Base-by-base conservation (phyloP, 1,140 invertebrate species). In the Tenebrio molitor region DNA sequence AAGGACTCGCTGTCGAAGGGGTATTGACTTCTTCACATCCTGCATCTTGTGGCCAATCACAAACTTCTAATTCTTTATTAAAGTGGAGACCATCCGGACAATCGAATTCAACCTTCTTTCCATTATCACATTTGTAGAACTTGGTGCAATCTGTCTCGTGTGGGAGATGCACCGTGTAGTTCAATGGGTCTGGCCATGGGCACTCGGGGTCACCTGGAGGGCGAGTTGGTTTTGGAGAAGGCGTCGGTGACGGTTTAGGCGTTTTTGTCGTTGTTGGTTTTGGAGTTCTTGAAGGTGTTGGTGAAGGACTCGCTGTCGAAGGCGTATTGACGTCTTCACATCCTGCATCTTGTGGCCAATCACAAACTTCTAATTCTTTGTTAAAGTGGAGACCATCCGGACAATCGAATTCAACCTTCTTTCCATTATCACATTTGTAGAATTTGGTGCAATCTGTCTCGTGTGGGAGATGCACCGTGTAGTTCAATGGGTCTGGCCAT, bases 51-150 rank as follows among this genome's bases (percentile, higher is more conserved):
- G 74, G 71, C 70, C 71, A 76, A 68, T 76, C 75, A 67, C 75
- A 76, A 33, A 62, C 53, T 62, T 62, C 12, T 12, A 62, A 62
- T 25, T 25, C 53, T 39, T 77, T 71, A 76, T 90, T 87, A 69
- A 89, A 91, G 33, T 84, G 76, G 0, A 87, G 74, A 1, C 77
- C 80, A 0, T 70, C 62, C 0, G 84, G 78, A 74, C 90, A 91
- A 0, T 72, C 14, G 33, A 85, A 81, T 19, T 83, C 73, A 2
- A 85, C 76, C 33, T 86, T 84, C 4, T 78, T 29, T 0, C 87
- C 87, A 39, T 86, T 78, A 16, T 77, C 76, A 68, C 89, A 90
- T 71, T 84, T 84, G 79, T 85, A 90, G 80, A 86, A 91, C 19
- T 84, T 79, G 0, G 77, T 74, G 71, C 88, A 89, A 62, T 87